Conservation (phyloP, 2,797 vertebrate genomes). For the Neoniphon sammara region DNA sequence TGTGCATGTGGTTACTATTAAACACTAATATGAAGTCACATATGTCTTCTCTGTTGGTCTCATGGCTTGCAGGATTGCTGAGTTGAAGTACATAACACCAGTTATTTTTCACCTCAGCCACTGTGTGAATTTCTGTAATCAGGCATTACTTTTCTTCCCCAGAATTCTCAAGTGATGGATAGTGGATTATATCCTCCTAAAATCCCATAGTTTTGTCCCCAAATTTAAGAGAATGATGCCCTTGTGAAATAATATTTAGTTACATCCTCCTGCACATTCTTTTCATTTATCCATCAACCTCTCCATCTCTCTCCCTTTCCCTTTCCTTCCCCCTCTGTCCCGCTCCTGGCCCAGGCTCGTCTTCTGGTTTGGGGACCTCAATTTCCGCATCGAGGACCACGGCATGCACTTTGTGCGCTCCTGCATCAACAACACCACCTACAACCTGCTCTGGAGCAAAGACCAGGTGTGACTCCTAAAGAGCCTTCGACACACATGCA, state of each 20-base stretch:
- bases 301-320: not conserved
- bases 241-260: too few relatives aligned
- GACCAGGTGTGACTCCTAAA: conserved; percentile 87
- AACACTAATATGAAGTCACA: too few relatives aligned
- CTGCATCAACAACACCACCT: conserved; percentile 85
- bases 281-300: too few relatives aligned
- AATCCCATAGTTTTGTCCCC: too few relatives aligned
- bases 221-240: too few relatives aligned
- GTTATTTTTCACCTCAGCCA: not conserved
- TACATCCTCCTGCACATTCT: too few relatives aligned
- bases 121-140: too few relatives aligned
- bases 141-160: too few relatives aligned
- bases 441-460: conserved; percentile 90
- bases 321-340: not conserved
- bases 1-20: too few relatives aligned
- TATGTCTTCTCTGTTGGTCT: too few relatives aligned
- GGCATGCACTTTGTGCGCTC: conserved; percentile 91
- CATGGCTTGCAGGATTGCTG: not conserved
- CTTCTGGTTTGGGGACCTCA: conserved; percentile 97
- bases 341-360: conserved; percentile 81
- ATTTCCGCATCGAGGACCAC: conserved; percentile 94
- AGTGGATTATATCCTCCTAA: too few relatives aligned
- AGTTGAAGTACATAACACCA: not conserved
- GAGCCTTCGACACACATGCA: not conserved
- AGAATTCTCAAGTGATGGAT: too few relatives aligned